Evolutionary conservation across 1,140 invertebrate genomes (phyloP).

Genomic region (Goniozus legneri): DNA sequence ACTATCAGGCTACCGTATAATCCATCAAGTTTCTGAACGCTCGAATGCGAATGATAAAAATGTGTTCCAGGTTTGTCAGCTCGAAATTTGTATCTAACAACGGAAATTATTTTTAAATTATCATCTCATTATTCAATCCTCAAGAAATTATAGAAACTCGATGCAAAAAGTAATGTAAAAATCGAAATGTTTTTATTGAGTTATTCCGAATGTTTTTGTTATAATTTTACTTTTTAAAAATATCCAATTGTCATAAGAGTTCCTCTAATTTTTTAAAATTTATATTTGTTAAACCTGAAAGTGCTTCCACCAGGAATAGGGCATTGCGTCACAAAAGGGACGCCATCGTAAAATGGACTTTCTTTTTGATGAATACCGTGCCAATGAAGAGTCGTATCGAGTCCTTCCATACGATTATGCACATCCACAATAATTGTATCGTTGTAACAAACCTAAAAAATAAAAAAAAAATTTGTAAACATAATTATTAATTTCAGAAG

Average conservation of each 20-base stretch:
- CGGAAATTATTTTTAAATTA: background rate
- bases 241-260: too few species aligned
- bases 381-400: slow-evolving; percentile 85
- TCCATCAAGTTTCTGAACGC: slow-evolving; percentile 82
- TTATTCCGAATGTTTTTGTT: too few species aligned
- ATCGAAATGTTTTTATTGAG: too few species aligned
- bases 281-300: slow-evolving; percentile 60
- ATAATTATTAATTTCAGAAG: background rate
- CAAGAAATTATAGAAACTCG: too few species aligned
- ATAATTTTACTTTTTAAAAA: too few species aligned
- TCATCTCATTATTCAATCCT: too few species aligned
- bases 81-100: slow-evolving; percentile 69
- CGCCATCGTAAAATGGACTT: slow-evolving; percentile 86
- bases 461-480: too few species aligned
- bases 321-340: slow-evolving; percentile 86
- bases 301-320: slow-evolving; percentile 80
- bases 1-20: slow-evolving; percentile 83
- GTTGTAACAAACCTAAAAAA: slow-evolving; percentile 74
- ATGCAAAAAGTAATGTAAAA: too few species aligned
- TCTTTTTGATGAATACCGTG: slow-evolving; percentile 78
- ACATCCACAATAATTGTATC: slow-evolving; percentile 84
- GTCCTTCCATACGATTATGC: slow-evolving; percentile 74
- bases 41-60: slow-evolving; percentile 88
- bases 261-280: too few species aligned
- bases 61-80: slow-evolving; percentile 76